Conservation (phyloP, 92 coral and sea anemone species). For the Porites lobata region DNA sequence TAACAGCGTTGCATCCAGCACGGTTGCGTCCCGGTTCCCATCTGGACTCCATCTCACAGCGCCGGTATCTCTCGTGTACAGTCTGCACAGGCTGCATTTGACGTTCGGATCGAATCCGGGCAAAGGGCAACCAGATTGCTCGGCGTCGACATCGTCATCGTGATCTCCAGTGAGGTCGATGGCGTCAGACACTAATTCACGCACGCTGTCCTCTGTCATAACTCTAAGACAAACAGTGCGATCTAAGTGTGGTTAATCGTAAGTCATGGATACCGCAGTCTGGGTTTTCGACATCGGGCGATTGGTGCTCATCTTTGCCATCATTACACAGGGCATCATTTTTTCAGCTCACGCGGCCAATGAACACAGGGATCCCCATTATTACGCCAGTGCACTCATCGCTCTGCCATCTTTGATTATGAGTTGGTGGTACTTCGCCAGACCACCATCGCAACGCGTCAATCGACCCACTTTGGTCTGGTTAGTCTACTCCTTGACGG, state of each 20-base stretch:
- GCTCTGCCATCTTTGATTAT: not conserved
- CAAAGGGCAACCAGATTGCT: not conserved
- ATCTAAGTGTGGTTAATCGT: not conserved
- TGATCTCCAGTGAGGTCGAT: too few relatives aligned
- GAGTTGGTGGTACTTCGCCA: slow-evolving; percentile 22
- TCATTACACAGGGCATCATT: slow-evolving; percentile 4
- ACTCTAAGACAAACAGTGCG: not conserved
- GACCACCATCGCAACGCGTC: not conserved
- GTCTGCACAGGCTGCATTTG: not conserved
- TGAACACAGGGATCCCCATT: not conserved
- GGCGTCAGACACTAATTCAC: slow-evolving; percentile 3
- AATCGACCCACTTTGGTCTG: slow-evolving; percentile 4
- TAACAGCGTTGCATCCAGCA: not conserved
- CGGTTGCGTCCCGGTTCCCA: not conserved
- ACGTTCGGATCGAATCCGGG: not conserved
- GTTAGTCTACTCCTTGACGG: slow-evolving; percentile 1
- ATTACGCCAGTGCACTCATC: slow-evolving; percentile 5
- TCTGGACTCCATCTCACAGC: not conserved
- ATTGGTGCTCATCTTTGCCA: not conserved
- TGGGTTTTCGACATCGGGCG: slow-evolving; percentile 8
- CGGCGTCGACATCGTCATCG: too few relatives aligned
- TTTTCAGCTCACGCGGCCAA: slow-evolving; percentile 10
- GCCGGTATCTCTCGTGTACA: not conserved
- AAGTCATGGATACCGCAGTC: too few relatives aligned
- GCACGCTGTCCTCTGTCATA: not conserved